These are phyloP conservation scores for Adelges cooleyi DNA, from an alignment of 1,140 invertebrate species.

Conservation along the genomic window DNA sequence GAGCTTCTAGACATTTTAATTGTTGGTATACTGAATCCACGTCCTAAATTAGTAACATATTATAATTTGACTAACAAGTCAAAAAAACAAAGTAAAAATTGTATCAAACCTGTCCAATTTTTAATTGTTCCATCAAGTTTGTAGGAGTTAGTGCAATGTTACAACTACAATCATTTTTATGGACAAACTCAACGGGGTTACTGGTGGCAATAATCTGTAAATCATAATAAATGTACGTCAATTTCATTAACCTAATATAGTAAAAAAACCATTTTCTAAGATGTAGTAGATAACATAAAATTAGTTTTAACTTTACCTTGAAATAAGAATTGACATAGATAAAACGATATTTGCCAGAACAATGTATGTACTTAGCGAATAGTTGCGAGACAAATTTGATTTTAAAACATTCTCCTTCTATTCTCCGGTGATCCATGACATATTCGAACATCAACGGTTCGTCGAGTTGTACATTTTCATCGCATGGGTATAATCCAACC, in stretches of 20 bases:
- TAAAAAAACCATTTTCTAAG: no score
- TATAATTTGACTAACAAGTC: no score
- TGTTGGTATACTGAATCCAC: background rate
- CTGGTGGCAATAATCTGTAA: conserved; percentile 5
- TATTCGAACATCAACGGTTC: conserved; percentile 22
- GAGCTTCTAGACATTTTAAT: conserved; percentile 16
- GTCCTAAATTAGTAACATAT: background rate
- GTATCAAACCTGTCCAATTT: conserved; percentile 6
- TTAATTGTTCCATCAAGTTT: background rate
- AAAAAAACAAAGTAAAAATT: no score
- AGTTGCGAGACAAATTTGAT: conserved; percentile 7
- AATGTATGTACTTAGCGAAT: conserved; percentile 6
- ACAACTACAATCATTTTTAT: conserved; percentile 21
- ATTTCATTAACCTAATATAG: no score
- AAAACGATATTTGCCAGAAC: conserved; percentile 17
- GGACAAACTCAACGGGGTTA: conserved; percentile 11
- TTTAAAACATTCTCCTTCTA: background rate
- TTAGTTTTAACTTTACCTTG: background rate
- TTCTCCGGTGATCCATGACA: background rate
- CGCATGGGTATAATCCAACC: conserved; percentile 9
- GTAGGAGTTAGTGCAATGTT: background rate
- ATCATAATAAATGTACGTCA: no score
- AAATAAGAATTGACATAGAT: conserved; percentile 10
- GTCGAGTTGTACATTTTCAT: background rate
- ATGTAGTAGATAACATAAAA: background rate